These are phyloP conservation scores for Hypocryptadius cinnamomeus DNA, from an alignment of 2,113 vertebrate species.

Conservation along the genomic window DNA sequence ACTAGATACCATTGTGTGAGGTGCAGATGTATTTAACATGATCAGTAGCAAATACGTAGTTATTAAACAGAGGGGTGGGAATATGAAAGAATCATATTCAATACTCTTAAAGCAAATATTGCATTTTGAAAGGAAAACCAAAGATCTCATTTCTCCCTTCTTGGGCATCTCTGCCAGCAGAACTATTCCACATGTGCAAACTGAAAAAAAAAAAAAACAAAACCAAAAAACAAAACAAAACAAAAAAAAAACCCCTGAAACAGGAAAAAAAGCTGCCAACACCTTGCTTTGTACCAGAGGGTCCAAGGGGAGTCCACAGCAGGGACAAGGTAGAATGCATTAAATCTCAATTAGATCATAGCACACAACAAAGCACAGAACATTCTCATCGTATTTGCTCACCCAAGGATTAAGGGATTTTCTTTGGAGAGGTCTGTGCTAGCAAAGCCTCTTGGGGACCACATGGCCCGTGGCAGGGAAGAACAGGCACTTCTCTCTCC, in stretches of 20 bases:
- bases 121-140: background rate
- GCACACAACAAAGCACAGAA: constrained; percentile 29
- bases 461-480: fast-evolving
- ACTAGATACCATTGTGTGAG: background rate
- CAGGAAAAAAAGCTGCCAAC: background rate
- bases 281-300: background rate
- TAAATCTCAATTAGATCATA: constrained; percentile 77
- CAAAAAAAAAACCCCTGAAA: no score
- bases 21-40: background rate
- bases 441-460: background rate
- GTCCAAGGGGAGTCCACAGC: constrained; percentile 23
- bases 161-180: background rate
- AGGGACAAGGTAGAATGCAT: constrained; percentile 70
- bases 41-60: background rate
- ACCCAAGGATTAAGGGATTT: constrained; percentile 56
- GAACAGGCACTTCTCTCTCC: background rate
- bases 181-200: background rate
- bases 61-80: background rate
- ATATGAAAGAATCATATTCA: background rate
- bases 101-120: background rate
- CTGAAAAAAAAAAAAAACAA: background rate
- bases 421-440: background rate
- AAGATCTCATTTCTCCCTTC: background rate
- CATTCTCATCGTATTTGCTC: constrained; percentile 39
- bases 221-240: no score